Base-by-base conservation (phyloP, 2,797 vertebrate species). In the Lepilemur ruficaudatus region DNA sequence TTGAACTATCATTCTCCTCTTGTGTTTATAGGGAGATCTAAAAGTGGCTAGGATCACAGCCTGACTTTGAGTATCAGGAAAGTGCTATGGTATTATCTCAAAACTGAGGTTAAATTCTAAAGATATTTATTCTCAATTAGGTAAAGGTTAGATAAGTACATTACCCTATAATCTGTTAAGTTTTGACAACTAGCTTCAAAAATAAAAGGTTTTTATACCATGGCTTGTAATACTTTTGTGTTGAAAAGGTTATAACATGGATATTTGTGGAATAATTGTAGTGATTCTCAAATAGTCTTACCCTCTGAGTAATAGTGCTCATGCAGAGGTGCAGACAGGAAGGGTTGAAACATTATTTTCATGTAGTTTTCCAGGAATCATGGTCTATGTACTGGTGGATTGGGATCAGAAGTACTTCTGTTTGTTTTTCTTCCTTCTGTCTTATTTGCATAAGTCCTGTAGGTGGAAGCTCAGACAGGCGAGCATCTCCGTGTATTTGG, bases 21-120 rank as follows among this genome's bases (percentile, higher is more conserved):
- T 88, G 84, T 92, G 97, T 98, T 98, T 98, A 97, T 97, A 97
- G 97, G 93, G 92, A 98, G 94, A 97, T 97, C 93, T 94, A 30
- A 89, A 97, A 98, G 93, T 91, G 96, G 70, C 57, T 96, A 67
- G 93, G 75, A 93, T 95, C 70, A 94, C 81, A 96, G 93, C 69
- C 96, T 98, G 94, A 96, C 92, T 98, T 97, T 94, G 72, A 97
- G 76, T 95, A 57, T 89, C 95, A 96, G 92, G 67, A 90, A 97
- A 97, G 81, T 78, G 46, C 55, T 95, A 28, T 61, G 92, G 93
- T 93, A 90, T 96, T 95, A 97, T 97, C 94, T 97, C 95, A 98
- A 97, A 98, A 96, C 70, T 88, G 76, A 86, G 93, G 96, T 80
- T 10, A 7, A 96, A 96, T 46, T 96, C 89, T 96, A 8, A 70